Percentiles rank a stretch among this genome's conserved stretches.
These are phyloP conservation scores for Bradypodion ventrale DNA, from an alignment of 2,797 vertebrate species.

Conservation along the genomic window DNA sequence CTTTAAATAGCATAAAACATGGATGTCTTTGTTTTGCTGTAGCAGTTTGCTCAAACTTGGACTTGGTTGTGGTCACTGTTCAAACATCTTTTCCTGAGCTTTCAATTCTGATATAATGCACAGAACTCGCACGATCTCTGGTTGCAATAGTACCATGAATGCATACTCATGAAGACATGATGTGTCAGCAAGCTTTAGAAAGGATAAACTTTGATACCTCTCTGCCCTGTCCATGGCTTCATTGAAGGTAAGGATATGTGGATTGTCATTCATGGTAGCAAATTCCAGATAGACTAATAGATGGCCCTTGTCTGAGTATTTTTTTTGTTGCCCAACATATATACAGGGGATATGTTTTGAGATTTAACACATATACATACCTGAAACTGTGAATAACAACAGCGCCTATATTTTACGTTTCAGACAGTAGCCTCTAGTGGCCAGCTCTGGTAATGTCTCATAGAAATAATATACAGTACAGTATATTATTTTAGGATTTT, in stretches of 20 bases:
- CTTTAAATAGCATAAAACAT: constrained; percentile 77
- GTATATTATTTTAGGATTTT: too few relatives aligned
- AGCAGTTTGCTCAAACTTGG: constrained; percentile 6
- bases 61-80: neutral
- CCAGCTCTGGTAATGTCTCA: too few relatives aligned
- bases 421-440: too few relatives aligned
- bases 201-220: neutral
- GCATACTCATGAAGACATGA: neutral
- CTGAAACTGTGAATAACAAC: too few relatives aligned
- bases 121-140: neutral
- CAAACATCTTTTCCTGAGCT: neutral
- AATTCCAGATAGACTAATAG: too few relatives aligned
- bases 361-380: too few relatives aligned
- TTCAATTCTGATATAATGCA: neutral
- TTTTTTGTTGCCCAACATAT: neutral
- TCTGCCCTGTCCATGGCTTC: neutral
- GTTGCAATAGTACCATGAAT: neutral
- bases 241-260: neutral
- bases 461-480: too few relatives aligned
- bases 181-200: neutral
- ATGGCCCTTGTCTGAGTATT: neutral
- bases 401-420: too few relatives aligned
- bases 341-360: too few relatives aligned
- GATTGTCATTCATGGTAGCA: neutral
- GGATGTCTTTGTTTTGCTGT: constrained; percentile 25